phyloP scores from a whole-genome alignment of 2,888 invertebrate genomes.

The Mesochorus sp. region DNA sequence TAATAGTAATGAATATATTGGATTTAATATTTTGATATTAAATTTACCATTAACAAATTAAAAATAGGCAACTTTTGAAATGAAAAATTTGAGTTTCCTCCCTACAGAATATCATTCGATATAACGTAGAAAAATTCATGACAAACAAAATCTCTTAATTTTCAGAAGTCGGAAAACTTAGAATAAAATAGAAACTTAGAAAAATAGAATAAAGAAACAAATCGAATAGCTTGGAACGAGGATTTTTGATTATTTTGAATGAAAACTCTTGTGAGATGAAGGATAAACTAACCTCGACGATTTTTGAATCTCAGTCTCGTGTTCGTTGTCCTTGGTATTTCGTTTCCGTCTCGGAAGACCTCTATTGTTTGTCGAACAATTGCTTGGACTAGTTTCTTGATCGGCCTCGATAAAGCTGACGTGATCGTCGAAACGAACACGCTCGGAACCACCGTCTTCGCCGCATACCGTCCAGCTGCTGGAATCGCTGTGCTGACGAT shows the following conservation, averaged over 20 bases:
- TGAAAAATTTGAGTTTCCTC: too few species aligned
- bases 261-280: too few species aligned
- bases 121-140: too few species aligned
- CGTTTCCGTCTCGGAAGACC: slow-evolving; percentile 62
- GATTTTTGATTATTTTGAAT: background rate
- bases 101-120: too few species aligned
- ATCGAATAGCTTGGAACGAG: too few species aligned
- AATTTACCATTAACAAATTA: background rate
- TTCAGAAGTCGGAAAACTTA: too few species aligned
- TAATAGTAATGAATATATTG: background rate
- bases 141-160: too few species aligned
- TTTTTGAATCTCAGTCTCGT: slow-evolving; percentile 73
- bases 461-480: slow-evolving; percentile 78
- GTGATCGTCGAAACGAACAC: slow-evolving; percentile 87
- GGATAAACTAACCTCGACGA: slow-evolving; percentile 69
- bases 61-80: too few species aligned
- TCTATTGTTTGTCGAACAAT: slow-evolving; percentile 35
- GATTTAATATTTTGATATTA: background rate
- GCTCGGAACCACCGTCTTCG: slow-evolving; percentile 85
- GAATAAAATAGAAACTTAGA: background rate
- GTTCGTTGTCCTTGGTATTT: slow-evolving; percentile 71
- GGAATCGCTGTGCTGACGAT: slow-evolving; percentile 78
- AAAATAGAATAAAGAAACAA: too few species aligned
- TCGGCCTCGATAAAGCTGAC: slow-evolving; percentile 84
- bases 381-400: slow-evolving; percentile 82